Conservation (phyloP, 2,888 invertebrate genomes). For the Cephonodes hylas region DNA sequence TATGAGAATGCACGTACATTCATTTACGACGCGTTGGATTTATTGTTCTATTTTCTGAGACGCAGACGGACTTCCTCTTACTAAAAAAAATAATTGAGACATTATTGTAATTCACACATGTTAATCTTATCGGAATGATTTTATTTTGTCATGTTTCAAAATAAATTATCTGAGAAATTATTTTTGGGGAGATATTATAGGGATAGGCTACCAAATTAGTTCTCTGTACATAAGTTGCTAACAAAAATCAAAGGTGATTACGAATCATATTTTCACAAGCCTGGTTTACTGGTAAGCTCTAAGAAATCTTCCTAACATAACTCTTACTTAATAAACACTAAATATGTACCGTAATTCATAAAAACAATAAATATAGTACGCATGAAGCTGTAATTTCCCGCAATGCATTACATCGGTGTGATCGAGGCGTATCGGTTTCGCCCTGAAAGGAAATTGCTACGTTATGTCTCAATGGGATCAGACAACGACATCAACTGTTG, state of each 20-base stretch:
- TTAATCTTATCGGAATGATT: too few relatives aligned
- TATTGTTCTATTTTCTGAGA: not conserved
- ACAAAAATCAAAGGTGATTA: too few relatives aligned
- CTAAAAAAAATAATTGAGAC: not conserved
- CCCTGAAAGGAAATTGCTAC: slow-evolving; percentile 50
- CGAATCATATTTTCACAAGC: too few relatives aligned
- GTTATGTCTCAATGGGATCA: slow-evolving; percentile 56
- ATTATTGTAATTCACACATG: too few relatives aligned
- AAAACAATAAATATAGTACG: slow-evolving; percentile 13
- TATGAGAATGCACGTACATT: not conserved
- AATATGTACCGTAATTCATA: not conserved
- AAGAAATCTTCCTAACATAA: too few relatives aligned
- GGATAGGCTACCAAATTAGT: too few relatives aligned
- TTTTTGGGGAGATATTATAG: too few relatives aligned
- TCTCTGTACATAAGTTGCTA: too few relatives aligned
- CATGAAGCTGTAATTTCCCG: slow-evolving; percentile 21
- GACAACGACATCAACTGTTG: slow-evolving; percentile 53
- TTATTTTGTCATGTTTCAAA: too few relatives aligned
- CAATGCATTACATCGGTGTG: slow-evolving; percentile 34
- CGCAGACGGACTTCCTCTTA: not conserved
- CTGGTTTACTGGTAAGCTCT: too few relatives aligned
- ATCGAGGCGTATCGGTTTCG: slow-evolving; percentile 38
- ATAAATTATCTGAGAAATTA: too few relatives aligned
- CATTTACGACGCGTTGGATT: not conserved
- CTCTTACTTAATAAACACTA: too few relatives aligned